These are phyloP conservation scores for Mycteria americana DNA, from an alignment of 2,797 vertebrate genomes.

Conservation along the genomic window DNA sequence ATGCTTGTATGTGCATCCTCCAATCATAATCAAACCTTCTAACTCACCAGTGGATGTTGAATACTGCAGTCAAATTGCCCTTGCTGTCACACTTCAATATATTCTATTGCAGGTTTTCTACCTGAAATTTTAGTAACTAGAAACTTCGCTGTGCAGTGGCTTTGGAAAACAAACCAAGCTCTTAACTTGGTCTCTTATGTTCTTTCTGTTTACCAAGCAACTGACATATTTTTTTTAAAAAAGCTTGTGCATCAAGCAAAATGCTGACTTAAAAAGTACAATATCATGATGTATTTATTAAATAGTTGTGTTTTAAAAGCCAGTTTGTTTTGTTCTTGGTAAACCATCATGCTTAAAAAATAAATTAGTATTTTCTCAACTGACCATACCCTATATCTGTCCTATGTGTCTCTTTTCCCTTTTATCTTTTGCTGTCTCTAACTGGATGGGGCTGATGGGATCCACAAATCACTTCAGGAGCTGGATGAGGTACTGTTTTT, in stretches of 20 bases:
- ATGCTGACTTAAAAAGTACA: neutral
- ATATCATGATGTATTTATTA: conserved; percentile 21
- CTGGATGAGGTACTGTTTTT: conserved; percentile 93
- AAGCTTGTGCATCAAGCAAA: neutral
- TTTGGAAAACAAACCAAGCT: neutral
- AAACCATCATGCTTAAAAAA: conserved; percentile 38
- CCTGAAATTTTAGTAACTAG: neutral
- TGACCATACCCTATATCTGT: conserved; percentile 76
- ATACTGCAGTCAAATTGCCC: neutral
- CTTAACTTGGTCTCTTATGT: neutral
- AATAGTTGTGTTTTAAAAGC: neutral
- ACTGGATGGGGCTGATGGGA: conserved; percentile 85
- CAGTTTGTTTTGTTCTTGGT: conserved; percentile 52
- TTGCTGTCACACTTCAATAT: neutral
- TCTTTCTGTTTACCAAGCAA: conserved; percentile 42
- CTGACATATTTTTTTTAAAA: neutral
- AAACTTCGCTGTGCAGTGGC: neutral
- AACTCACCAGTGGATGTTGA: neutral
- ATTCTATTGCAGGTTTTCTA: neutral
- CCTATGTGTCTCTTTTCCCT: conserved; percentile 66
- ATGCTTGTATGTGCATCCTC: neutral
- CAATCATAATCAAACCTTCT: neutral
- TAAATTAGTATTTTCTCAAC: conserved; percentile 60
- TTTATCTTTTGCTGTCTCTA: conserved; percentile 69
- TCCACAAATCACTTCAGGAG: conserved; percentile 90